Evolutionary conservation across 2,888 invertebrate genomes (phyloP).

Genomic region (Entomobrya proxima): DNA sequence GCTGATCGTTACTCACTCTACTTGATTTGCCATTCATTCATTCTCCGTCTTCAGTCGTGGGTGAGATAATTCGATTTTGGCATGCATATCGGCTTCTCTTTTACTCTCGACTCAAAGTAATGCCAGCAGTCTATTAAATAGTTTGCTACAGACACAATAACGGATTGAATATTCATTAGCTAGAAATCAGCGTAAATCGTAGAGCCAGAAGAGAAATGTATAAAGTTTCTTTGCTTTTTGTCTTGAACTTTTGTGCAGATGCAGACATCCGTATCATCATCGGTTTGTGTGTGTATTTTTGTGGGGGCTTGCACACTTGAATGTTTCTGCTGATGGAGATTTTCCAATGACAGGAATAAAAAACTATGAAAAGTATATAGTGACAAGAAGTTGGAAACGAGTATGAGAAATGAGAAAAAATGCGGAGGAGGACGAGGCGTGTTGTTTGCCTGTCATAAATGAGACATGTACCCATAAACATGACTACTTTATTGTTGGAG

Average conservation of each 20-base stretch:
- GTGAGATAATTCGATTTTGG: neutral
- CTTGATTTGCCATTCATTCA: neutral
- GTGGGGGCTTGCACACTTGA: neutral
- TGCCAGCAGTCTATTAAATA: too few relatives aligned
- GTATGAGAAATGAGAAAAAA: neutral
- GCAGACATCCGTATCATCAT: neutral
- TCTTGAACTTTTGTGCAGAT: neutral
- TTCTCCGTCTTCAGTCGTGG: neutral
- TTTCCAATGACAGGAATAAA: neutral
- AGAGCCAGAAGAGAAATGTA: neutral
- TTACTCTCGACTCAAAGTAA: too few relatives aligned
- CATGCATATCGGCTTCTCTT: too few relatives aligned
- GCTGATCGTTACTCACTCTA: neutral
- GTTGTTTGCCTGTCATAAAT: conserved; percentile 39
- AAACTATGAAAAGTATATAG: neutral
- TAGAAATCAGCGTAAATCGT: neutral
- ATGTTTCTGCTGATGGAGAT: neutral
- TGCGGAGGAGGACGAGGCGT: conserved; percentile 34
- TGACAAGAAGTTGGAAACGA: neutral
- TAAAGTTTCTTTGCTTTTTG: neutral
- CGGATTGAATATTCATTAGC: too few relatives aligned
- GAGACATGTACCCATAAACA: conserved; percentile 38
- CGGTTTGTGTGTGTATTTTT: neutral
- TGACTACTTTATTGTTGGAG: conserved; percentile 5
- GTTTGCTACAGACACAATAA: too few relatives aligned